These are phyloP conservation scores for Zonitis immaculata DNA, from an alignment of 2,888 invertebrate species.

Conservation along the genomic window DNA sequence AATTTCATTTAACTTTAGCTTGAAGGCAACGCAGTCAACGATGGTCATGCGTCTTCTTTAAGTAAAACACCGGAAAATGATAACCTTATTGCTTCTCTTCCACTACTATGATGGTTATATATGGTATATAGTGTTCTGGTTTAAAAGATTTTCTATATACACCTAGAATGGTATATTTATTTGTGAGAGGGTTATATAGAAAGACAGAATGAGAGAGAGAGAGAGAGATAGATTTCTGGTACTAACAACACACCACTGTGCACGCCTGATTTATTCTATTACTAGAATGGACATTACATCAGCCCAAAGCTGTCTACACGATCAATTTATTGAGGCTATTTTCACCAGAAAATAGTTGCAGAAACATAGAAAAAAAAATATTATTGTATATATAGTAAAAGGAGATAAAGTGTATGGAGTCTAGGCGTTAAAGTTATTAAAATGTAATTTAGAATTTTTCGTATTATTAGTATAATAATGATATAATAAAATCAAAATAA, in stretches of 20 bases:
- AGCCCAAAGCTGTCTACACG: slow-evolving; percentile 33
- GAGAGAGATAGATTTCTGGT: too few relatives aligned
- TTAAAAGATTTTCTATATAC: too few relatives aligned
- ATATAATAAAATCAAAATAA: background rate
- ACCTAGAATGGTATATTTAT: too few relatives aligned
- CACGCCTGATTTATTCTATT: slow-evolving; percentile 41
- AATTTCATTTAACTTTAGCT: slow-evolving; percentile 31
- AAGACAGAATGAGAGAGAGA: too few relatives aligned
- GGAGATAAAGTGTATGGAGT: slow-evolving; percentile 35
- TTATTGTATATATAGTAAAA: slow-evolving; percentile 23
- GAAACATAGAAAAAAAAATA: slow-evolving; percentile 22
- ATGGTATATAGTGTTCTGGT: slow-evolving; percentile 23
- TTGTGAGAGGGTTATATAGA: too few relatives aligned
- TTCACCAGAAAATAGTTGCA: slow-evolving; percentile 17
- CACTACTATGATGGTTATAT: too few relatives aligned
- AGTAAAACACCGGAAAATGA: slow-evolving; percentile 45
- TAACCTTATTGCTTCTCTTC: slow-evolving; percentile 43
- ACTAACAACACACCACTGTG: too few relatives aligned
- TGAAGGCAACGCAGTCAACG: slow-evolving; percentile 16
- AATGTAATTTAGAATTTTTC: slow-evolving; percentile 20
- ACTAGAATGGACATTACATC: slow-evolving; percentile 40
- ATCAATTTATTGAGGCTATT: slow-evolving; percentile 39
- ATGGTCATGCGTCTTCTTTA: slow-evolving; percentile 41
- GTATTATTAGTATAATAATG: too few relatives aligned
- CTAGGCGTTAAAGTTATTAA: slow-evolving; percentile 34